A percentile compares a stretch with the other conserved stretches of the same genome.
Conservation (phyloP, 2,113 vertebrate species). For the Cinclus cinclus region DNA sequence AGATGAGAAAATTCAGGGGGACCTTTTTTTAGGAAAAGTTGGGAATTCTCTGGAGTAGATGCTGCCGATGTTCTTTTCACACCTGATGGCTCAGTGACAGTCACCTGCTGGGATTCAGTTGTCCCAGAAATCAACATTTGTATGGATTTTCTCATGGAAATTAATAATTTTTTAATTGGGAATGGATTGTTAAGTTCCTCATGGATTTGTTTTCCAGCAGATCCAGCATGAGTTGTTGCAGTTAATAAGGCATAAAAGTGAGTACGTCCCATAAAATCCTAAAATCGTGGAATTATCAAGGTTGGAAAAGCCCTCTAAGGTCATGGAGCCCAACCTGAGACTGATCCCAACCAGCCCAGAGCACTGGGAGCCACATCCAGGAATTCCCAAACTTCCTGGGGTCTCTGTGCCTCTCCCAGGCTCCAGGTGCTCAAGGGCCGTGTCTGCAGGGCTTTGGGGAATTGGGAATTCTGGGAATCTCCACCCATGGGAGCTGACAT, state of each 20-base stretch:
- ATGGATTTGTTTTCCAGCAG: neutral
- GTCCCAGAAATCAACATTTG: neutral
- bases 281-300: neutral
- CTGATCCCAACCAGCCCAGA: neutral
- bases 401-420: no score
- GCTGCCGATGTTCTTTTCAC: neutral
- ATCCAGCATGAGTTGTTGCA: neutral
- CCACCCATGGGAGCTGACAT: no score
- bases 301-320: neutral
- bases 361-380: no score
- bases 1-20: no score
- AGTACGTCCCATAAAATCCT: neutral
- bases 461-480: no score
- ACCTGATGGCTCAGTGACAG: neutral
- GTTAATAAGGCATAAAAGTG: no score
- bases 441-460: no score
- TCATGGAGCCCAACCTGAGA: neutral
- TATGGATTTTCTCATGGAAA: neutral
- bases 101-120: neutral
- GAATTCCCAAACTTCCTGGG: no score
- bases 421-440: no score
- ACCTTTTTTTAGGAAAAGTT: no score
- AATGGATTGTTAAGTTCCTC: neutral
- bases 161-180: rapidly evolving
- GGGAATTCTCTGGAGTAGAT: neutral